Evolutionary conservation across 1,140 invertebrate species (phyloP), one percentile per base, ranked within the genome.

Genomic region (Papilio dardanus): DNA sequence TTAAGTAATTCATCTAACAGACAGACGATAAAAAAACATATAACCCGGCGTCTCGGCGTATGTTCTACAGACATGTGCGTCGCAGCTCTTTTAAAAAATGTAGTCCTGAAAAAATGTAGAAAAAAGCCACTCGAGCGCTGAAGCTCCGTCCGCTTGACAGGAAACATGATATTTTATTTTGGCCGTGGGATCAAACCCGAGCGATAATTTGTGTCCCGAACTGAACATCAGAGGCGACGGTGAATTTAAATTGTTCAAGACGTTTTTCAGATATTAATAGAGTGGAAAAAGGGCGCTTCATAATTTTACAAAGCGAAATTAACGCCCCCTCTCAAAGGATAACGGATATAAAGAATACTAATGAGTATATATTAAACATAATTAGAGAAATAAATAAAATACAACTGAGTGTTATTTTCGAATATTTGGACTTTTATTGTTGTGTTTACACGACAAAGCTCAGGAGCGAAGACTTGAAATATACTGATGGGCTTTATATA

Each of bases 151-250:
- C 86, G 83, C 71, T 86, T 88, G 87, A 92, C 91, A 92, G 91
- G 91, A 93, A 93, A 93, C 92, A 92, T 93, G 90, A 93, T 93
- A 93, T 91, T 93, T 93, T 92, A 92, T 93, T 91, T 93, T 90
- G 86, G 89, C 87, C 90, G 91, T 92, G 90, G 90, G 91, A 93
- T 91, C 91, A 93, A 92, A 90, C 88, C 85, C 74, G 87, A 81
- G 86, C 88, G 91, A 91, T 93, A 93, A 93, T 91, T 90, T 90
- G 89, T 90, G 88, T 88, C 81, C 82, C 84, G 83, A 87, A 89
- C 84, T 82, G 81, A 86, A 91, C 85, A 87, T 89, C 88, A 88
- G 74, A 90, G 79, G 83, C 79, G 78, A 90, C 81, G 82, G 76
- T 85, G 81, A 86, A 88, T 84, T 86, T 87, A 90, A 88, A 91